Evolutionary conservation across 2,888 invertebrate species (phyloP).

Genomic region (Petrophora chlorosata): DNA sequence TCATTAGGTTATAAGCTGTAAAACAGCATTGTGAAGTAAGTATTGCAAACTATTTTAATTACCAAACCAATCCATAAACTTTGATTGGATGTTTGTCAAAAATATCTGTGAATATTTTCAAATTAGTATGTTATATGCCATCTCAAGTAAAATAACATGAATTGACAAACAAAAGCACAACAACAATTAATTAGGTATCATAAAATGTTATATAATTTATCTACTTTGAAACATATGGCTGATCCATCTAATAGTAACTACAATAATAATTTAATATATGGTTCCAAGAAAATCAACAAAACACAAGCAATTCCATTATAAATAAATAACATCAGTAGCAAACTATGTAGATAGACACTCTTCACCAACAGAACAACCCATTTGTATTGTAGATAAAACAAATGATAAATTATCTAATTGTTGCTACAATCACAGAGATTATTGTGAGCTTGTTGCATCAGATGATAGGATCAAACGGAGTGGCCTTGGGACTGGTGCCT

Average conservation of each 20-base stretch:
- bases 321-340: constrained; percentile 81
- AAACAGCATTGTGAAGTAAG: not conserved
- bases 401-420: constrained; percentile 79
- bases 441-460: constrained; percentile 79
- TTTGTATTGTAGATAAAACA: constrained; percentile 69
- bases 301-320: constrained; percentile 79
- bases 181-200: constrained; percentile 42
- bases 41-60: not conserved
- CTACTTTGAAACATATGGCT: constrained; percentile 49
- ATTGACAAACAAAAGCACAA: constrained; percentile 56
- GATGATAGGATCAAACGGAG: constrained; percentile 76
- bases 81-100: constrained; percentile 4
- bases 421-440: constrained; percentile 84
- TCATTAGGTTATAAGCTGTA: not conserved
- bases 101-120: constrained; percentile 8
- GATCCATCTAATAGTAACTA: constrained; percentile 56
- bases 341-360: constrained; percentile 65
- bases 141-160: constrained; percentile 38
- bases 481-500: constrained; percentile 81
- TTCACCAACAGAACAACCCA: constrained; percentile 73
- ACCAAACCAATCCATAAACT: constrained; percentile 3
- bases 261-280: constrained; percentile 50
- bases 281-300: constrained; percentile 74
- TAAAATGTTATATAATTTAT: constrained; percentile 42
- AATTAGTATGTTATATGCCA: constrained; percentile 32